phyloP scores from a whole-genome alignment of 2,113 vertebrate species.

The Cheilinus undulatus region DNA sequence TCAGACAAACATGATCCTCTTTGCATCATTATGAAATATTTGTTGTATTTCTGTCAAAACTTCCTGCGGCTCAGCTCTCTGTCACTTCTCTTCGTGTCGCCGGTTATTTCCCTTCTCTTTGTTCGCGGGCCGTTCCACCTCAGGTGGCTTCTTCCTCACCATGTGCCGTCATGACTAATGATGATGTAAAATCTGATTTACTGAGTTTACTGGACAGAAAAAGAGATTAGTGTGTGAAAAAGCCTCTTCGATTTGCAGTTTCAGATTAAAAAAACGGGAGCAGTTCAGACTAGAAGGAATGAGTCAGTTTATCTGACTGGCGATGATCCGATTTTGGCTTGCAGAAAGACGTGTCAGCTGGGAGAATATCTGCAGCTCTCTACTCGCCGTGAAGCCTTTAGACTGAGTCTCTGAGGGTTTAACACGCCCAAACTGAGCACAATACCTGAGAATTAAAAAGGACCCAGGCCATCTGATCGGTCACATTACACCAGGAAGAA shows the following conservation, averaged over 20 bases:
- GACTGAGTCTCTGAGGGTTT: constrained; percentile 10
- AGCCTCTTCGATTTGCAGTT: not conserved
- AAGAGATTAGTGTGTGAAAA: not conserved
- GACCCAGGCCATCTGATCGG: constrained; percentile 44
- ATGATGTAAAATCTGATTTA: not conserved
- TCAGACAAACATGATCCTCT: too few relatives aligned
- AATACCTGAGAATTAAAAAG: constrained; percentile 20
- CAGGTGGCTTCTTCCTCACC: not conserved
- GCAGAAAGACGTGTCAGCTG: too few relatives aligned
- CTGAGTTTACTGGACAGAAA: constrained; percentile 4
- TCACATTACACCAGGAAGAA: not conserved
- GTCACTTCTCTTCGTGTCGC: not conserved
- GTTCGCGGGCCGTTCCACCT: constrained; percentile 9
- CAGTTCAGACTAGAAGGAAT: too few relatives aligned
- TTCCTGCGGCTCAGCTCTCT: not conserved
- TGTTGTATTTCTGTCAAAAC: not conserved
- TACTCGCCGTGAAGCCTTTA: not conserved
- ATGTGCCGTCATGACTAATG: not conserved
- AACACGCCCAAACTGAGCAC: constrained; percentile 10
- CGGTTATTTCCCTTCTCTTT: not conserved
- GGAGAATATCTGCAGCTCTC: too few relatives aligned
- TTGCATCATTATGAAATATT: not conserved
- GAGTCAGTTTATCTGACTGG: too few relatives aligned
- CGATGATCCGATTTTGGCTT: too few relatives aligned
- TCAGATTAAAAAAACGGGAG: not conserved